Conservation (phyloP, 2,113 vertebrate species). For the Siniperca knerii region DNA sequence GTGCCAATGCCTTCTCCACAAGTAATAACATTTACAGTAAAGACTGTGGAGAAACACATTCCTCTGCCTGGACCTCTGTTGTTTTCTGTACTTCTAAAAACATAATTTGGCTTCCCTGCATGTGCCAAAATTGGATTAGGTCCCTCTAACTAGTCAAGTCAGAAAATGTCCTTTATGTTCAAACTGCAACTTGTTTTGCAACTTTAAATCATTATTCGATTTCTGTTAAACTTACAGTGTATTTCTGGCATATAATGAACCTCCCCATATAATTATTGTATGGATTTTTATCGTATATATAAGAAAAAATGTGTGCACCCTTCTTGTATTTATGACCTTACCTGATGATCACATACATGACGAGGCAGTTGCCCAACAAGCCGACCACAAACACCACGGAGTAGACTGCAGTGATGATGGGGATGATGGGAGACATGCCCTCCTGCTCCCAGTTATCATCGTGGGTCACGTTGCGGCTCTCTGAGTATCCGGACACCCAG, state of each 20-base stretch:
- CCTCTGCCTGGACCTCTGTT: background rate
- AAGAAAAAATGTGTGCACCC: background rate
- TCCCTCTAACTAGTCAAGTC: background rate
- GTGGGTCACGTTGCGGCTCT: slow-evolving; percentile 71
- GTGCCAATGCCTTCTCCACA: background rate
- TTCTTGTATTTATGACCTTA: slow-evolving; percentile 74
- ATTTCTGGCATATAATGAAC: background rate
- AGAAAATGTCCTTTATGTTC: background rate
- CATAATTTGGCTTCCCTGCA: background rate
- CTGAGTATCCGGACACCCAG: slow-evolving; percentile 68
- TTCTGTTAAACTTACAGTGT: too few relatives aligned
- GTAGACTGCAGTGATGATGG: slow-evolving; percentile 96
- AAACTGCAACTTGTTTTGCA: background rate
- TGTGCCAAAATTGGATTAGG: background rate
- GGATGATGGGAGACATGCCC: slow-evolving; percentile 90
- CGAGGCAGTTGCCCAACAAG: slow-evolving; percentile 94
- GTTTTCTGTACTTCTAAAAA: background rate
- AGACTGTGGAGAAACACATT: slow-evolving; percentile 1
- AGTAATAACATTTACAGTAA: slow-evolving; percentile 27
- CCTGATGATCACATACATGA: slow-evolving; percentile 99
- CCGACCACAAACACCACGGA: slow-evolving; percentile 95
- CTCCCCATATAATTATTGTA: background rate
- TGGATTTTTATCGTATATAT: background rate
- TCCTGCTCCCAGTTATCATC: slow-evolving; percentile 81
- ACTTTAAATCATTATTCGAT: background rate